Evolutionary conservation across 2,113 vertebrate genomes (phyloP), one percentile per base, ranked within the genome.

Genomic region (Calypte anna): DNA sequence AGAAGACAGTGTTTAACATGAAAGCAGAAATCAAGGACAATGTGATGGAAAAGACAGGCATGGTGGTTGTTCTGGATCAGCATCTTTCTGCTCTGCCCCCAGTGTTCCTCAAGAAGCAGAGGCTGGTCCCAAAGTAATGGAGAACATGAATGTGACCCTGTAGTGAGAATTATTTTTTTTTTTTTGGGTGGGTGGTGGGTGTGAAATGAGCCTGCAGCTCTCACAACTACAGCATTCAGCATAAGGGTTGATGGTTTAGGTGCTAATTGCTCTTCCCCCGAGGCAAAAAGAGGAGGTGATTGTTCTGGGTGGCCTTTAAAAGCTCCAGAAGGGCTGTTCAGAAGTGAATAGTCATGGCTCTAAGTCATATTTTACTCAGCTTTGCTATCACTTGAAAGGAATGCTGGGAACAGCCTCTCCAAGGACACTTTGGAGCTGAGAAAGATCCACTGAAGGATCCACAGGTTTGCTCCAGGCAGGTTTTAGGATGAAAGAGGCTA

Each of bases 281-380:
- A 38, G 72, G 40, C 27, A 30, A 46, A 82, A 81, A 64, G 40
- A 79, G 38, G 58, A 93, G 74, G 44, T 36, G 46, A 16, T 21
- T 73, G 79, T 73, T 86, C 83, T 75, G 43, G 43, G 63, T 94
- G 73, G 58, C 86, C 88, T 93, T 83, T 81, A 77, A 91, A 94
- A 93, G 88, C 58, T 84, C 87, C 70, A 43, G 63, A 61, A 79
- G 36, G 62, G 80, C 64, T 93, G 79, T 48, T 76, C 67, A 91
- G 92, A 84, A 96, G 77, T 63, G 94, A 81, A 54, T 33, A 93
- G 93, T 76, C 76, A 86, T 59, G 2, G 4, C 67, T 69, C 31
- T 46, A 84, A 96, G 61, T 86, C 55, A 54, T 20, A 31, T 36
- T 38, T 96, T 54, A 95, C 86, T 97, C 94, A 61, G 66, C 95